Evolutionary conservation across 2,888 invertebrate species (phyloP), one percentile per base, ranked within the genome.

Genomic region (Cylloceria caligata): DNA sequence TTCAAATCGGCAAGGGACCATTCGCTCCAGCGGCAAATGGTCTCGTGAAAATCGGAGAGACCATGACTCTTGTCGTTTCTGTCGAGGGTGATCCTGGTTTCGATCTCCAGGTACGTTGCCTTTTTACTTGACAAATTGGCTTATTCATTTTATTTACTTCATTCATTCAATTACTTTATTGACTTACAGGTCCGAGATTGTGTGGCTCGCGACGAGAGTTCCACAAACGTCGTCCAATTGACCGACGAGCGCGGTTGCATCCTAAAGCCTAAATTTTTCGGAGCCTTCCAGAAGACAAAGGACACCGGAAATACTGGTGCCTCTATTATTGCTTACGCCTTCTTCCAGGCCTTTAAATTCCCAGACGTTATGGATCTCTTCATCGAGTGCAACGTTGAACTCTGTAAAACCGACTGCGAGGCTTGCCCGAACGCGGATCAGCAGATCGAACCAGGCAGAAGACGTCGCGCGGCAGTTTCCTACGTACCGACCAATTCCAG

Each of bases 301-400:
- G 95, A 96, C 2, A 96, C 96, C 3, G 96, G 96, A 49, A 95
- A 95, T 83, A 95, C 95, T 0, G 96, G 96, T 21, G 96, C 96
- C 7, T 95, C 96, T 3, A 94, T 97, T 24, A 95, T 97, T 30
- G 96, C 96, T 0, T 97, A 95, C 87, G 96, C 97, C 0, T 96
- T 94, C 94, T 96, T 97, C 93, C 96, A 96, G 89, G 96, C 96
- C 0, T 96, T 96, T 93, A 97, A 97, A 92, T 97, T 97, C 94
- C 97, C 97, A 0, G 97, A 97, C 88, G 95, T 96, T 64, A 97
- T 97, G 96, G 97, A 97, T 87, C 93, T 97, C 65, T 95, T 96
- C 86, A 95, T 97, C 79, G 97, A 97, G 90, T 97, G 97, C 88
- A 96, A 97, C 84, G 96, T 97, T 0, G 97, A 97, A 89, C 93